These are phyloP conservation scores for Pachycephus smyrnensis DNA, from an alignment of 2,888 invertebrate species.

Conservation along the genomic window DNA sequence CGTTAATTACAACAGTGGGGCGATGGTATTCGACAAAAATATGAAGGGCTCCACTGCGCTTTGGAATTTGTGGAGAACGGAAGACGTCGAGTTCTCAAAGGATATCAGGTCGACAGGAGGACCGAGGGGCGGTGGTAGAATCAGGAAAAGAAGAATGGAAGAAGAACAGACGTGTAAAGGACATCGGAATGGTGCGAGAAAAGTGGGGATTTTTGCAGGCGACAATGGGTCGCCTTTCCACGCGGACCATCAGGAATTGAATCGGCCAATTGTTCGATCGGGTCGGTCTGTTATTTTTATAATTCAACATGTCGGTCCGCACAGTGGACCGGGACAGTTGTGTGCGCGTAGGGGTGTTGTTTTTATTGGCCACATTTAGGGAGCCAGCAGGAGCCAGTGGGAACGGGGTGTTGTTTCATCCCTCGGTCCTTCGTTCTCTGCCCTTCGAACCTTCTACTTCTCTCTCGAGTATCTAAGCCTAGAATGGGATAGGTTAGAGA, in stretches of 20 bases:
- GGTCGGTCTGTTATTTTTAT: slow-evolving; percentile 62
- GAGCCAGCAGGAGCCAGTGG: slow-evolving; percentile 43
- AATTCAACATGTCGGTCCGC: slow-evolving; percentile 47
- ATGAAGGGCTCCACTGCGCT: neutral
- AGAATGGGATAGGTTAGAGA: slow-evolving; percentile 46
- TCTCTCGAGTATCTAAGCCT: slow-evolving; percentile 30
- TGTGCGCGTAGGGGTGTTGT: slow-evolving; percentile 49
- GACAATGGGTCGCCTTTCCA: slow-evolving; percentile 30
- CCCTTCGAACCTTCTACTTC: slow-evolving; percentile 40
- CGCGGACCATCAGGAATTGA: slow-evolving; percentile 45
- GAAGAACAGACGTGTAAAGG: neutral
- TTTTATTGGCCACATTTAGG: slow-evolving; percentile 62
- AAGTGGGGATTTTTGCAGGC: slow-evolving; percentile 15
- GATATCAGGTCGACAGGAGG: no score
- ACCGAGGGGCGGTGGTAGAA: no score
- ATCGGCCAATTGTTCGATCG: slow-evolving; percentile 62
- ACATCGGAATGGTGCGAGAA: slow-evolving; percentile 4
- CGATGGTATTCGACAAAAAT: neutral
- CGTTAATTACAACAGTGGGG: neutral
- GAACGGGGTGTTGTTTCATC: slow-evolving; percentile 63
- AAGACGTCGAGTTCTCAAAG: no score
- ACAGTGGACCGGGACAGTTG: neutral
- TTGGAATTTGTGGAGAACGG: no score
- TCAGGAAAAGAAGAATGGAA: neutral
- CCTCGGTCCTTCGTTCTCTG: slow-evolving; percentile 44